Conservation (phyloP, 2,113 vertebrate genomes). For the Kryptolebias marmoratus region DNA sequence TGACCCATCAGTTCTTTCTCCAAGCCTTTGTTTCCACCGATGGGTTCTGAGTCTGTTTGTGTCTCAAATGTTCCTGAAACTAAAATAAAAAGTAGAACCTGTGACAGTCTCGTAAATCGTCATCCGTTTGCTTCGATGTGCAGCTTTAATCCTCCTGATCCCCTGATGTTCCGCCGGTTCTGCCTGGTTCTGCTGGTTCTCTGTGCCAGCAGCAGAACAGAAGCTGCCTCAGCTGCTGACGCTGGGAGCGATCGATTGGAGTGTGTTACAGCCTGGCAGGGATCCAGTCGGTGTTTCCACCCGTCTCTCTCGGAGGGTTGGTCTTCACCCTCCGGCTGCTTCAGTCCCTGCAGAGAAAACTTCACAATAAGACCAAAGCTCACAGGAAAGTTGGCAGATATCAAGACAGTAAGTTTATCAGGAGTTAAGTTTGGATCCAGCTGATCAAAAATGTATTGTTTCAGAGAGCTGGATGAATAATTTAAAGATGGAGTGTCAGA, state of each 20-base stretch:
- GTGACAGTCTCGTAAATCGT: too few species aligned
- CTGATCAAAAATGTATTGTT: constrained; percentile 16
- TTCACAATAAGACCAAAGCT: not conserved
- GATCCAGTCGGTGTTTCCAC: constrained; percentile 5
- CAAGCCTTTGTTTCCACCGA: too few species aligned
- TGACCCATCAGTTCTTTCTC: too few species aligned
- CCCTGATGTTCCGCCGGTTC: not conserved
- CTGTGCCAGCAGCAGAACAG: constrained; percentile 13
- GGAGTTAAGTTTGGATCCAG: constrained; percentile 5
- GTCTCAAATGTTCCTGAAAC: too few species aligned
- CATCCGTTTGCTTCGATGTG: not conserved
- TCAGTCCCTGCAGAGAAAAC: not conserved
- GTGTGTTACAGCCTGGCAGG: not conserved
- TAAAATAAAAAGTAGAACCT: too few species aligned
- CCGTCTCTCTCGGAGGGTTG: not conserved
- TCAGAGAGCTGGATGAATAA: constrained; percentile 27
- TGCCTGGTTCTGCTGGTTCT: constrained; percentile 1
- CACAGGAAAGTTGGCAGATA: too few species aligned
- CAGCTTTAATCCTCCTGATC: not conserved
- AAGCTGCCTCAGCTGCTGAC: constrained; percentile 27
- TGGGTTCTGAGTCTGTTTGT: too few species aligned
- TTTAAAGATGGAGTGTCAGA: not conserved
- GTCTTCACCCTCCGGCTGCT: not conserved
- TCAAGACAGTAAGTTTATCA: not conserved
- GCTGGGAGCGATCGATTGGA: not conserved